These are phyloP conservation scores for Liposcelis brunnea DNA, from an alignment of 2,888 invertebrate species.

Conservation along the genomic window DNA sequence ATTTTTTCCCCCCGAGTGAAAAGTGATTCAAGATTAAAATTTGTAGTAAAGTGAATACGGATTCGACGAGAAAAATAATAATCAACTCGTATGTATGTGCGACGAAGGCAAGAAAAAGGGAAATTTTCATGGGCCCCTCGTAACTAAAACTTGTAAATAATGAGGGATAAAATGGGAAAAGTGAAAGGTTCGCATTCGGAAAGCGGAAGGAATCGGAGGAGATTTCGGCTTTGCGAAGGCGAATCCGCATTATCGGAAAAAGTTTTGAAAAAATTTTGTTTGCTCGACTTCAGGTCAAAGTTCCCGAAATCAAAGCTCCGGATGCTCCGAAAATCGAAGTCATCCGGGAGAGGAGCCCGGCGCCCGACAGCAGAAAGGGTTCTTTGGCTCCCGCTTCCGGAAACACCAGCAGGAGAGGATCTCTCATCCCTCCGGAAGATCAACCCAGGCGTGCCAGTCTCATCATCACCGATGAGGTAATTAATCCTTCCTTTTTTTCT, in stretches of 20 bases:
- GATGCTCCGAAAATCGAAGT: constrained; percentile 76
- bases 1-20: no score
- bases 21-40: no score
- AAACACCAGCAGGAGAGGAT: constrained; percentile 56
- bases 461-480: constrained; percentile 88
- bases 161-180: no score
- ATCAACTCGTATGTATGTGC: no score
- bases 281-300: constrained; percentile 24
- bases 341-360: constrained; percentile 58
- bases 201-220: no score
- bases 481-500: constrained; percentile 22
- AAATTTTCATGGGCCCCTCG: no score
- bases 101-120: no score
- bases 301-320: constrained; percentile 50
- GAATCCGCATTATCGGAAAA: constrained; percentile 10
- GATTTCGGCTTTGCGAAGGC: no score
- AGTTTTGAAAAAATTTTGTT: not conserved
- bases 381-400: constrained; percentile 52
- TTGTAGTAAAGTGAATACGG: no score
- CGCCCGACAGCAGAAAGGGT: constrained; percentile 42
- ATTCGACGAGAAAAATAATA: no score
- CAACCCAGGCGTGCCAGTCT: constrained; percentile 74
- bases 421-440: constrained; percentile 58
- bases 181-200: no score
- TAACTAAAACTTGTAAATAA: no score